phyloP scores from a whole-genome alignment of 2,113 vertebrate species.

The Apaloderma vittatum region DNA sequence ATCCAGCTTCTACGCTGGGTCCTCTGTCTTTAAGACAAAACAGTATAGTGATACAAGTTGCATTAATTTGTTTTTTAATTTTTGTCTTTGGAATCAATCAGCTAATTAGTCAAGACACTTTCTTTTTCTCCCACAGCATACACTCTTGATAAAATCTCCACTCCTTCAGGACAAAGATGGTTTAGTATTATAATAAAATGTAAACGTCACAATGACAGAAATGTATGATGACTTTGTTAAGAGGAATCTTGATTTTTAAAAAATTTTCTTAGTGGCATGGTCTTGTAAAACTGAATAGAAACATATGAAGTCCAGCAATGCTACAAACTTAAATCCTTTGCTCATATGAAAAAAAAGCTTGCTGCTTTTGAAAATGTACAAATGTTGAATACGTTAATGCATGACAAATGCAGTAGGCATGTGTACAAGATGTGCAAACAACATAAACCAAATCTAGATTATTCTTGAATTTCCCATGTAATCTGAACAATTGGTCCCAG shows the following conservation, averaged over 20 bases:
- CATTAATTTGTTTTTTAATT: not conserved
- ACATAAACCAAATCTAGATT: not conserved
- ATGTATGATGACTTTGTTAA: not conserved
- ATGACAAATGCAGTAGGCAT: not conserved
- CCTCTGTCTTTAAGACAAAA: not conserved
- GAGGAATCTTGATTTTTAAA: not conserved
- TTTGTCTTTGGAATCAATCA: not conserved
- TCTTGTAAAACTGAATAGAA: not conserved
- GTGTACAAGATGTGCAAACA: not conserved
- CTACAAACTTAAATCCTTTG: not conserved
- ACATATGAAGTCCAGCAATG: not conserved
- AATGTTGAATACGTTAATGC: not conserved
- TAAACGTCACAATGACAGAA: not conserved
- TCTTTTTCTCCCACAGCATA: not conserved
- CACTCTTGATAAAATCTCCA: not conserved
- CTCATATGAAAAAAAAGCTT: not conserved
- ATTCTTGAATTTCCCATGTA: not conserved
- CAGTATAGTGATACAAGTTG: not conserved
- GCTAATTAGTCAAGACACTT: not conserved
- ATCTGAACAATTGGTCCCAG: not conserved
- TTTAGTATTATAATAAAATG: not conserved
- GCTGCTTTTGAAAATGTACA: not conserved
- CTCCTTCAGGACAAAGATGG: not conserved
- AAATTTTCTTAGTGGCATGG: not conserved
- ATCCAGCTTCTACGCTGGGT: not conserved